phyloP scores from a whole-genome alignment of 2,113 vertebrate species.

The Malurus melanocephalus region DNA sequence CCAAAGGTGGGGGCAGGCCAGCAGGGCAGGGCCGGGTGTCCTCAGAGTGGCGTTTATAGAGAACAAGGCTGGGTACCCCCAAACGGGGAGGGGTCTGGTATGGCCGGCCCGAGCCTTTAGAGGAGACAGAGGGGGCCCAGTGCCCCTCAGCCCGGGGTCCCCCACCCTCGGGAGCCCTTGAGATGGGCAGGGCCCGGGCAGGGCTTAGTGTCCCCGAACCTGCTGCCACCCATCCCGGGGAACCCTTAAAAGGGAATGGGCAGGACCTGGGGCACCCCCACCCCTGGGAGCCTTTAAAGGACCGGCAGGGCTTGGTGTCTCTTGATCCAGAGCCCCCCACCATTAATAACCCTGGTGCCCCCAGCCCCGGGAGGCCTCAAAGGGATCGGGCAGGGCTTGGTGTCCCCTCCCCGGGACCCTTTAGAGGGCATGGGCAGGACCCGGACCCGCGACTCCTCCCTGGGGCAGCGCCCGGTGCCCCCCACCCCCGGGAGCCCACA shows the following conservation, averaged over 20 bases:
- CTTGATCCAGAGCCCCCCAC: not conserved
- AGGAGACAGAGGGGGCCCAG: not conserved
- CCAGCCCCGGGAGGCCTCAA: not conserved
- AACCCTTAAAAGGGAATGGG: not conserved
- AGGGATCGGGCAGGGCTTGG: not conserved
- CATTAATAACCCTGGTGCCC: too few relatives aligned
- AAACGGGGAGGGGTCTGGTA: fast-evolving
- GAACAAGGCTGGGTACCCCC: too few relatives aligned
- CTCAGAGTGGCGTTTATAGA: fast-evolving
- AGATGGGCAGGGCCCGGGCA: not conserved
- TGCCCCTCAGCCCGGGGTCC: not conserved
- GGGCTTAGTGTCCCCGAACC: not conserved
- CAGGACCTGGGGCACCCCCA: not conserved
- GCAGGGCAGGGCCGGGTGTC: fast-evolving
- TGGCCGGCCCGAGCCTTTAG: not conserved
- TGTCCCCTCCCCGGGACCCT: too few relatives aligned
- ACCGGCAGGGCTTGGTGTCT: not conserved
- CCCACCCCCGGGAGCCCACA: fast-evolving
- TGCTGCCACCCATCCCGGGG: fast-evolving
- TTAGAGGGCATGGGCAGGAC: not conserved
- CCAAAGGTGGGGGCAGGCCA: fast-evolving
- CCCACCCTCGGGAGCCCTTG: not conserved
- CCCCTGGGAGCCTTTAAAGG: not conserved
- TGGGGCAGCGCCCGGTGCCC: too few relatives aligned
- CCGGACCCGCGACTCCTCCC: too few relatives aligned